Conservation (phyloP, 2,888 invertebrate genomes). For the Orchesellides sinensis region DNA sequence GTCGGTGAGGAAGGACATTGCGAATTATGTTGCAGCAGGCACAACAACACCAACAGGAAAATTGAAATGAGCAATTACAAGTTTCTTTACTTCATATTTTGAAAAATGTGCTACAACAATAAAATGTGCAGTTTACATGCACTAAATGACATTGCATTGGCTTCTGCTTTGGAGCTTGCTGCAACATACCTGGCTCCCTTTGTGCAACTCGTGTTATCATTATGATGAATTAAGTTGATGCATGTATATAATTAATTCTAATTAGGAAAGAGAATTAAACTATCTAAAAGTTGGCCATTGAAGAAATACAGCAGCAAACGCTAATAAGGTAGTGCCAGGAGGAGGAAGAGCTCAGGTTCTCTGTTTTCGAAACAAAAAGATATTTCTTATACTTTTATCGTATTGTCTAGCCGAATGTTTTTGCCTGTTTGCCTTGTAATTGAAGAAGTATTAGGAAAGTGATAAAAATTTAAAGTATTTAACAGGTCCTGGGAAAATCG, state of each 20-base stretch:
- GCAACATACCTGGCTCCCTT: background rate
- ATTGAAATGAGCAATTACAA: background rate
- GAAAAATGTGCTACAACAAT: background rate
- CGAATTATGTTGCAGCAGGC: background rate
- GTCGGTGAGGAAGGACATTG: background rate
- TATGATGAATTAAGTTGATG: background rate
- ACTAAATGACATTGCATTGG: background rate
- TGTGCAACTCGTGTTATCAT: conserved; percentile 17
- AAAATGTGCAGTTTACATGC: background rate
- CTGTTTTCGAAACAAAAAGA: no score
- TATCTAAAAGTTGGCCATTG: conserved; percentile 16
- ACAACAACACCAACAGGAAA: background rate
- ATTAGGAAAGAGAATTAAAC: conserved; percentile 21
- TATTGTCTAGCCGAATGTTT: no score
- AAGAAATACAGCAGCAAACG: no score
- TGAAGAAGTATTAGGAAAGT: background rate
- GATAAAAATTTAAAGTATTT: conserved; percentile 6
- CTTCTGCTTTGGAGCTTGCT: conserved; percentile 9
- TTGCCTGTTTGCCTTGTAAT: conserved; percentile 18
- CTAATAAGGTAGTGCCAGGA: no score
- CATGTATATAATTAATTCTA: conserved; percentile 4
- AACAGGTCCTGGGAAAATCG: conserved; percentile 12
- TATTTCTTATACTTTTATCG: no score
- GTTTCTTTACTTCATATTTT: background rate
- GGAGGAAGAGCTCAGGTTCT: no score